Percentiles rank a stretch among this genome's conserved stretches.
These are phyloP conservation scores for Micronycteris hirsuta DNA, from an alignment of 2,113 vertebrate genomes.

Conservation along the genomic window DNA sequence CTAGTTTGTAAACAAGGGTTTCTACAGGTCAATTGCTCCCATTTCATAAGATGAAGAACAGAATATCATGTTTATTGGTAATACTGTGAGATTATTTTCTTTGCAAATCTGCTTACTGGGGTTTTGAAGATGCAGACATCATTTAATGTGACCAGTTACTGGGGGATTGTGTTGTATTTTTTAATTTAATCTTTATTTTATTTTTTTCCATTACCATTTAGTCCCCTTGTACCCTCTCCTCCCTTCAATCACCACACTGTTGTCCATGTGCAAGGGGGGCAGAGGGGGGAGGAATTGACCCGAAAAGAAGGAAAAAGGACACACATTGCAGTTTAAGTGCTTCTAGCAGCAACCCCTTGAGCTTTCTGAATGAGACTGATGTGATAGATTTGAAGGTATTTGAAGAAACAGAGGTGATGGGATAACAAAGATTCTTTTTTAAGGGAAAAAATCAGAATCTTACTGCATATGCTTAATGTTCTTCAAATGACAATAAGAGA, in stretches of 20 bases:
- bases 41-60: not conserved
- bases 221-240: no score
- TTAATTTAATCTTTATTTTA: no score
- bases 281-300: no score
- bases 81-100: not conserved
- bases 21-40: not conserved
- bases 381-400: conserved; percentile 34
- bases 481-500: conserved; percentile 50
- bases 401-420: conserved; percentile 49
- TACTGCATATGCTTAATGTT: conserved; percentile 26
- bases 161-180: not conserved
- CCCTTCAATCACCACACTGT: no score
- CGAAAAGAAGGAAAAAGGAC: no score
- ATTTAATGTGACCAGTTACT: not conserved
- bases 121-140: not conserved
- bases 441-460: conserved; percentile 20
- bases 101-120: conserved; percentile 5
- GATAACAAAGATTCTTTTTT: conserved; percentile 24
- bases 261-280: no score
- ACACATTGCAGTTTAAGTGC: conserved; percentile 9
- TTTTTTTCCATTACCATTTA: no score
- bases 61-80: not conserved
- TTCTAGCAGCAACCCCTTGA: not conserved
- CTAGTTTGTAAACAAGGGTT: conserved; percentile 18
- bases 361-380: not conserved